These are phyloP conservation scores for Drosophila buzzatii DNA, from an alignment of 2,888 invertebrate species.

Conservation along the genomic window DNA sequence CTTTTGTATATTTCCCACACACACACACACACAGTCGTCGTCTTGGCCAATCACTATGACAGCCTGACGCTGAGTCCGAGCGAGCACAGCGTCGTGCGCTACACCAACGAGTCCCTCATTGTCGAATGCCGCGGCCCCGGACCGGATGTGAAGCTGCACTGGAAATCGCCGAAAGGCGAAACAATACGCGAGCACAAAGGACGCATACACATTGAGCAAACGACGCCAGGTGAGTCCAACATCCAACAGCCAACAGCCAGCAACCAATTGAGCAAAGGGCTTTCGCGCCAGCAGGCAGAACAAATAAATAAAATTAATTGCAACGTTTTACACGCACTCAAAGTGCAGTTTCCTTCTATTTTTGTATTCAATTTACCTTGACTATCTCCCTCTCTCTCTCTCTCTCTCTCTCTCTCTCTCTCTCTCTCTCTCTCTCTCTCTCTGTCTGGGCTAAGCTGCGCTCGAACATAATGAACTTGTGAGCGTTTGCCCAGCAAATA, in stretches of 20 bases:
- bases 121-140: constrained; percentile 83
- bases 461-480: constrained; percentile 4
- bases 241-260: background rate
- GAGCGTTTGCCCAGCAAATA: constrained; percentile 3
- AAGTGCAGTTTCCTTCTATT: constrained; percentile 38
- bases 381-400: constrained; percentile 6
- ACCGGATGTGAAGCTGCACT: constrained; percentile 80
- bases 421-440: background rate
- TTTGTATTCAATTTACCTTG: constrained; percentile 31
- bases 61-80: constrained; percentile 82
- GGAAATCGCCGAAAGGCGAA: constrained; percentile 85
- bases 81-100: constrained; percentile 84
- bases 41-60: constrained; percentile 80
- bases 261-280: constrained; percentile 21
- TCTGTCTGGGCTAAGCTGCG: background rate
- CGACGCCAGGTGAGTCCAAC: constrained; percentile 74
- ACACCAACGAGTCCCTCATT: constrained; percentile 85
- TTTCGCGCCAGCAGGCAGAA: constrained; percentile 45
- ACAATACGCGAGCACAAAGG: constrained; percentile 84
- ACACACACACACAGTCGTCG: constrained; percentile 62
- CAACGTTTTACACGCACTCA: constrained; percentile 39
- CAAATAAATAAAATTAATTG: constrained; percentile 77
- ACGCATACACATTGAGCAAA: constrained; percentile 85
- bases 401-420: constrained; percentile 1
- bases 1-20: background rate